phyloP scores from a whole-genome alignment of 2,797 vertebrate species.

The Poecilia picta region DNA sequence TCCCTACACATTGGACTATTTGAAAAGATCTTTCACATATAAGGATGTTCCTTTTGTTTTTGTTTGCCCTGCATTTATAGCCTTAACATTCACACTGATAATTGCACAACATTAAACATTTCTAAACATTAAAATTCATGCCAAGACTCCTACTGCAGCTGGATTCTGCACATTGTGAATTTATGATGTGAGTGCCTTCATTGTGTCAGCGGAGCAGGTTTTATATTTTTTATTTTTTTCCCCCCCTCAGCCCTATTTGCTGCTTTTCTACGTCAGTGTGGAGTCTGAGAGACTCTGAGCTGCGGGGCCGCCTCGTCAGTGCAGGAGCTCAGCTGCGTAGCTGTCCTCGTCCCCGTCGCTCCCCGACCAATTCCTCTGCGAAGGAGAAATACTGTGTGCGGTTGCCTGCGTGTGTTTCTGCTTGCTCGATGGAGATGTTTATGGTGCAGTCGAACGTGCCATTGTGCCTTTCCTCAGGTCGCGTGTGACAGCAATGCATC shows the following conservation, averaged over 20 bases:
- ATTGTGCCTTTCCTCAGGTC: slow-evolving; percentile 60
- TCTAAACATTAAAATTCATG: neutral
- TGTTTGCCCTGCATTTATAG: neutral
- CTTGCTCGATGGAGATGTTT: neutral
- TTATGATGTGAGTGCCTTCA: slow-evolving; percentile 19
- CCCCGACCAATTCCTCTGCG: slow-evolving; percentile 22
- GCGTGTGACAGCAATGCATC: slow-evolving; percentile 64
- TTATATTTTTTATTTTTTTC: neutral
- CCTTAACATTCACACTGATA: neutral
- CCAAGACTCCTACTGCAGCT: neutral
- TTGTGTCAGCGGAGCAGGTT: slow-evolving; percentile 12
- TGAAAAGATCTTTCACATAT: neutral
- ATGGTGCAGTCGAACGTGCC: slow-evolving; percentile 15
- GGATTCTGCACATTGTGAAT: neutral
- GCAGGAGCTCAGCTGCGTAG: slow-evolving; percentile 57
- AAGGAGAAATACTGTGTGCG: neutral
- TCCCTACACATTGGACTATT: neutral
- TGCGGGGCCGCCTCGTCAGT: slow-evolving; percentile 38
- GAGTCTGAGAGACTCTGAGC: slow-evolving; percentile 33
- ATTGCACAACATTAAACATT: neutral
- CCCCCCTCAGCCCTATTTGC: slow-evolving; percentile 13
- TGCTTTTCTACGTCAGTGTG: slow-evolving; percentile 29
- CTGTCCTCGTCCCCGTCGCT: slow-evolving; percentile 38
- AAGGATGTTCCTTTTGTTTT: neutral
- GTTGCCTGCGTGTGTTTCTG: slow-evolving; percentile 20